phyloP scores from a whole-genome alignment of 2,888 invertebrate genomes.

The Pyrochroa serraticornis region DNA sequence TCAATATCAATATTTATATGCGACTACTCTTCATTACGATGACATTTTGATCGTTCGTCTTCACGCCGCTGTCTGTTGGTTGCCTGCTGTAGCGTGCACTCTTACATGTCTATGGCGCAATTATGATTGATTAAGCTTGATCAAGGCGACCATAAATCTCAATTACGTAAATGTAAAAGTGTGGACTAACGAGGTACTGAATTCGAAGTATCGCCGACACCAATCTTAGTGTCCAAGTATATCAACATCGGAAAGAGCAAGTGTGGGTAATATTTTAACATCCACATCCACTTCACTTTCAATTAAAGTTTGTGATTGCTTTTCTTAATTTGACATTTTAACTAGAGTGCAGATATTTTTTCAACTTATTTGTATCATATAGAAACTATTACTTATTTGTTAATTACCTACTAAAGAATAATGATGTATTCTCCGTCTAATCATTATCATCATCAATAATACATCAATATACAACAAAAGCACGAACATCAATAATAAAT shows the following conservation, averaged over 20 bases:
- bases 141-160: slow-evolving; percentile 46
- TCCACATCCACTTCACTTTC: no score
- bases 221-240: neutral
- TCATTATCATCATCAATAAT: no score
- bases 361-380: no score
- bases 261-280: no score
- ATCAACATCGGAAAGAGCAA: neutral
- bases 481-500: no score
- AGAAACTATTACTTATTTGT: no score
- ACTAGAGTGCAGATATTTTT: no score
- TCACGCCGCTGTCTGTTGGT: slow-evolving; percentile 28
- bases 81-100: slow-evolving; percentile 33
- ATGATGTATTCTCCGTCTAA: no score
- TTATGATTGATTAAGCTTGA: slow-evolving; percentile 49
- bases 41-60: slow-evolving; percentile 54
- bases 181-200: slow-evolving; percentile 21
- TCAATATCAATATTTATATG: slow-evolving; percentile 58
- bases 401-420: no score
- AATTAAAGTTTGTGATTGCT: no score
- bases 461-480: no score
- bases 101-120: slow-evolving; percentile 38
- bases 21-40: slow-evolving; percentile 57
- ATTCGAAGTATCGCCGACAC: slow-evolving; percentile 14
- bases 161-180: slow-evolving; percentile 39
- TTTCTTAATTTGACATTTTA: no score